Evolutionary conservation across 2,797 vertebrate genomes (phyloP), one percentile per base, ranked within the genome.

Genomic region (Clamator glandarius): DNA sequence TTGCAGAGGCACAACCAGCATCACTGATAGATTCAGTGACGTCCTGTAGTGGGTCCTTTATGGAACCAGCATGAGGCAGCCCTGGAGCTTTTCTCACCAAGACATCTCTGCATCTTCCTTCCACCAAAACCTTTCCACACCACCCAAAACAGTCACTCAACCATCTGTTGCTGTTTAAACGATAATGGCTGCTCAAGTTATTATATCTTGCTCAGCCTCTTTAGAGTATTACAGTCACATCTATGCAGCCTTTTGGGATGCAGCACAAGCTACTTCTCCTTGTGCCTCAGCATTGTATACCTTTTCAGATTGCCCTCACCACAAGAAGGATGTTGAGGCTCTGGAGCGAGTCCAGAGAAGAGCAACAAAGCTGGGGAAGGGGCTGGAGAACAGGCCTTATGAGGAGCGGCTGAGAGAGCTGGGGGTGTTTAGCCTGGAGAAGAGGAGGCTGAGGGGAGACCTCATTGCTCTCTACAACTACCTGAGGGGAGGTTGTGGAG

Each of bases 161-260:
- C 26, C 19, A 35, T 7, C 4, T 14, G 2, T 4, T 9, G 2
- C 31, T 31, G 1, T 18, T 80, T 51, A 66, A 76, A 39, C 8
- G 29, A 8, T 6, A n/a, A 52, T 0, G 1, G 14, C 66, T 57
- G 2, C 5, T 51, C 33, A 76, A 28, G 3, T 50, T 28, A 2
- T 20, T 55, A 18, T 5, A 16, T 1, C 26, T 51, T 24, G 23
- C 20, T 66, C 35, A 59, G 7, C 6, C 26, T 64, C 26, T 26
- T 54, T 11, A 8, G 28, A 33, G 15, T 3, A 0, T 58, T 24
- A 3, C 14, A 8, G 4, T 28, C 6, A 8, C 11, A 64, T 8
- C 46, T 23, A 15, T 5, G 8, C 5, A 66, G 21, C 5, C 10
- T 33, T 77, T 77, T 14, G 0, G 6, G 2, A 21, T 1, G 7